Evolutionary conservation across 2,797 vertebrate genomes (phyloP).

Genomic region (Danionella dracula): DNA sequence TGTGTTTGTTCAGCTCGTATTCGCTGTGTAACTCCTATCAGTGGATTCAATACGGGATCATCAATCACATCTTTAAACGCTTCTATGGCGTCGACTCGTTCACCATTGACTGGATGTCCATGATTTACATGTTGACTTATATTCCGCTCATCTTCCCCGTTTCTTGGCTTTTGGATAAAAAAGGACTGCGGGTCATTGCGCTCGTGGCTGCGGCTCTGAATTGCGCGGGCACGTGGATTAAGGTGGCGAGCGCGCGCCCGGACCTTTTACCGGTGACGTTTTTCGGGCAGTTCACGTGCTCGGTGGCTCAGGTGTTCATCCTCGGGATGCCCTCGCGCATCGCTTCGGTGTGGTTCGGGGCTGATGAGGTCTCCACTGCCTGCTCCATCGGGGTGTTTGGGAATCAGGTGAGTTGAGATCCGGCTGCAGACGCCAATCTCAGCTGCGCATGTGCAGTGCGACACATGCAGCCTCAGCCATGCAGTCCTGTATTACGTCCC

Average conservation of each 20-base stretch:
- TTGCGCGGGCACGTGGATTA: conserved; percentile 86
- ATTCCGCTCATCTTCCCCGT: conserved; percentile 90
- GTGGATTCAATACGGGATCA: conserved; percentile 95
- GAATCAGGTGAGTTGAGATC: conserved; percentile 79
- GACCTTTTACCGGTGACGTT: conserved; percentile 79
- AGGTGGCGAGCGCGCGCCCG: conserved; percentile 78
- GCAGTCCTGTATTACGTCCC: too few relatives aligned
- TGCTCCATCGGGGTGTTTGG: conserved; percentile 92
- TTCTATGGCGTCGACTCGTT: conserved; percentile 80
- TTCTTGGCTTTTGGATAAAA: conserved; percentile 86
- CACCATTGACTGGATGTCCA: conserved; percentile 86
- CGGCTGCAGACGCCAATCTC: too few relatives aligned
- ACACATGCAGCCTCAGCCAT: too few relatives aligned
- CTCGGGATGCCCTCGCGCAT: conserved; percentile 87
- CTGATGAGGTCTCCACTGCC: conserved; percentile 90
- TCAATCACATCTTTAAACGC: conserved; percentile 80
- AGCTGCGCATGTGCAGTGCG: too few relatives aligned
- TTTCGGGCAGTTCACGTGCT: conserved; percentile 75
- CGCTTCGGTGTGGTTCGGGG: conserved; percentile 93
- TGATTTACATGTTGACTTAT: conserved; percentile 91
- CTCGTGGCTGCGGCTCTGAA: conserved; percentile 83
- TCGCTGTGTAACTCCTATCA: conserved; percentile 91
- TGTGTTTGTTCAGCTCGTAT: conserved; percentile 83
- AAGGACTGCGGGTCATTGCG: conserved; percentile 81
- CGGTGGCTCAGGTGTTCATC: conserved; percentile 89